phyloP scores from a whole-genome alignment of 2,797 vertebrate species.

The Ctenosaura bakeri region DNA sequence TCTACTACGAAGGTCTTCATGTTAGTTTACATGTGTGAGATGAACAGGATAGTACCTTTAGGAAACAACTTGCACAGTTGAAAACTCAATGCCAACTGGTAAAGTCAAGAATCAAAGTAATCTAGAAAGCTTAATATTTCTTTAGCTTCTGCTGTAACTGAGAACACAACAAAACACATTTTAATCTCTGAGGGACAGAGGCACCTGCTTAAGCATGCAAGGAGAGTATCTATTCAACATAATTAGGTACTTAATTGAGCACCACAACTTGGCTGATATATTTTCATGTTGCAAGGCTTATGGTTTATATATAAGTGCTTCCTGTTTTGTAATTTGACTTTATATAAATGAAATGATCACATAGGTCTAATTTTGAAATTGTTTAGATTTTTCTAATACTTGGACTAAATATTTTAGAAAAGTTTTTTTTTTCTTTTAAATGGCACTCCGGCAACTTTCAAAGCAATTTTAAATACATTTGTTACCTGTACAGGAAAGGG shows the following conservation, averaged over 20 bases:
- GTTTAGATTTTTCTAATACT: not conserved
- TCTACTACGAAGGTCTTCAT: not conserved
- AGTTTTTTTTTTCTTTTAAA: not conserved
- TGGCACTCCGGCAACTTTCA: not conserved
- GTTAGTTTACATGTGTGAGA: not conserved
- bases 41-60: not conserved
- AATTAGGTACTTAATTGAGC: constrained; percentile 29
- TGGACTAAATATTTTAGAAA: constrained; percentile 15
- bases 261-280: not conserved
- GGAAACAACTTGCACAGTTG: not conserved
- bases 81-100: not conserved
- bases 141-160: not conserved
- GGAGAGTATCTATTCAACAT: not conserved
- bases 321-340: not conserved
- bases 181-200: not conserved
- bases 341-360: not conserved
- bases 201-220: constrained; percentile 18
- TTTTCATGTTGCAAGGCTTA: not conserved
- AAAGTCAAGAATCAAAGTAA: not conserved
- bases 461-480: not conserved
- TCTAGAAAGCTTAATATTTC: not conserved
- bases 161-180: constrained; percentile 13
- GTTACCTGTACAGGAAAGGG: not conserved
- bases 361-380: not conserved
- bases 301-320: not conserved